Conservation (phyloP, 2,797 vertebrate genomes). For the Artibeus lituratus region DNA sequence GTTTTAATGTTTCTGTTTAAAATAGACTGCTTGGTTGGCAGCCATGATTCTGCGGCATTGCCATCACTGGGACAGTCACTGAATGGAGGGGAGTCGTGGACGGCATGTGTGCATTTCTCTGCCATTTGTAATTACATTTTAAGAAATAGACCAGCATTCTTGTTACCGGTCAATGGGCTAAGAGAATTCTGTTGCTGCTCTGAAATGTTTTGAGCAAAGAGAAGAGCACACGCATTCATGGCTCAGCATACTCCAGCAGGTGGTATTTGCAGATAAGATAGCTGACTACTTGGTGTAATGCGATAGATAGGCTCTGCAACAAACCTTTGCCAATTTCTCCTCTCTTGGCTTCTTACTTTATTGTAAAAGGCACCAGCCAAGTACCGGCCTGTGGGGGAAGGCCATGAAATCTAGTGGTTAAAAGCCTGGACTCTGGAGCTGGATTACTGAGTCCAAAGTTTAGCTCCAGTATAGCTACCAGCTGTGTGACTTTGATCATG, state of each 20-base stretch:
- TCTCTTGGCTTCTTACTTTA: not conserved
- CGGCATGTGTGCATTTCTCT: rapidly evolving
- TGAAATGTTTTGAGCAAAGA: not conserved
- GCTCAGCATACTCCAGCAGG: not conserved
- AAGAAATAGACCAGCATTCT: not conserved
- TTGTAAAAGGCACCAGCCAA: not conserved
- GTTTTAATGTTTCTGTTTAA: constrained; percentile 30
- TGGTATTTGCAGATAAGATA: not conserved
- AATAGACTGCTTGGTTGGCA: not conserved
- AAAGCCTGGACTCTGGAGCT: not conserved
- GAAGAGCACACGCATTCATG: not conserved
- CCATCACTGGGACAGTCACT: not conserved
- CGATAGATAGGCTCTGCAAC: not conserved
- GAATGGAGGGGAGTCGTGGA: not conserved
- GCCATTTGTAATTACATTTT: not conserved
- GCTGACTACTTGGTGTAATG: not conserved
- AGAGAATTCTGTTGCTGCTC: not conserved
- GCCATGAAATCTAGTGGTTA: not conserved
- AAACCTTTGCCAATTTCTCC: not conserved
- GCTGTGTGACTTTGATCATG: not conserved
- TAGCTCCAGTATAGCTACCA: not conserved
- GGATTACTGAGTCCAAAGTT: not conserved
- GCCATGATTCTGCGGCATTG: not conserved
- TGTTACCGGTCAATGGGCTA: not conserved
- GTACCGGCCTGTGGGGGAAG: not conserved